A percentile compares a stretch with the other conserved stretches of the same genome.
Evolutionary conservation across 2,797 vertebrate genomes (phyloP).

Genomic region (Chaunax sp.): DNA sequence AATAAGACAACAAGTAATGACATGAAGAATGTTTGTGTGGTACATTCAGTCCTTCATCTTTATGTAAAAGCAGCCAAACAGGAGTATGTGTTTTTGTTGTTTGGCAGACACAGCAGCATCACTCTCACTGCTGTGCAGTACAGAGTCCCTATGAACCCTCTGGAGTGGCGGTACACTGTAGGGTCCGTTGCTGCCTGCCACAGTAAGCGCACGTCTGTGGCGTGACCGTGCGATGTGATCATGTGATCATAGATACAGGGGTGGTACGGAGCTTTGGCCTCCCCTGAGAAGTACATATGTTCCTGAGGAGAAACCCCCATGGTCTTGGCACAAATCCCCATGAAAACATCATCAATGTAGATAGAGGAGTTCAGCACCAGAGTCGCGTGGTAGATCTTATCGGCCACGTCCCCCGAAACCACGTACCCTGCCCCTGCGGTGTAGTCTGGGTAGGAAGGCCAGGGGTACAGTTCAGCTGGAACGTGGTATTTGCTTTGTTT

Average conservation of each 20-base stretch:
- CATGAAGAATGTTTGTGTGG: slow-evolving; percentile 8
- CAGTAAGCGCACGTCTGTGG: slow-evolving; percentile 84
- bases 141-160: slow-evolving; percentile 82
- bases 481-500: slow-evolving; percentile 93
- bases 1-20: slow-evolving; percentile 36
- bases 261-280: slow-evolving; percentile 91
- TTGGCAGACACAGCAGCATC: slow-evolving; percentile 87
- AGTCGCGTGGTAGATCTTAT: slow-evolving; percentile 90
- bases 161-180: slow-evolving; percentile 73
- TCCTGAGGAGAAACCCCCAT: slow-evolving; percentile 88
- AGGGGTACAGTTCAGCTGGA: slow-evolving; percentile 90
- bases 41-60: slow-evolving; percentile 22
- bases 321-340: slow-evolving; percentile 94
- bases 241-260: slow-evolving; percentile 93
- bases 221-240: slow-evolving; percentile 94
- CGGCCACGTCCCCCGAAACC: slow-evolving; percentile 89
- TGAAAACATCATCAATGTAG: slow-evolving; percentile 97
- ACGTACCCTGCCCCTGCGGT: slow-evolving; percentile 93
- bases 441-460: slow-evolving; percentile 94
- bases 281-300: slow-evolving; percentile 92
- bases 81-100: slow-evolving; percentile 85
- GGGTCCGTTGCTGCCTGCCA: slow-evolving; percentile 89
- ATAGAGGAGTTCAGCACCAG: slow-evolving; percentile 88
- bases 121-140: slow-evolving; percentile 90
- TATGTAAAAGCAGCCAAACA: slow-evolving; percentile 90